Conservation (phyloP, 2,888 invertebrate genomes). For the Nowickia ferox region DNA sequence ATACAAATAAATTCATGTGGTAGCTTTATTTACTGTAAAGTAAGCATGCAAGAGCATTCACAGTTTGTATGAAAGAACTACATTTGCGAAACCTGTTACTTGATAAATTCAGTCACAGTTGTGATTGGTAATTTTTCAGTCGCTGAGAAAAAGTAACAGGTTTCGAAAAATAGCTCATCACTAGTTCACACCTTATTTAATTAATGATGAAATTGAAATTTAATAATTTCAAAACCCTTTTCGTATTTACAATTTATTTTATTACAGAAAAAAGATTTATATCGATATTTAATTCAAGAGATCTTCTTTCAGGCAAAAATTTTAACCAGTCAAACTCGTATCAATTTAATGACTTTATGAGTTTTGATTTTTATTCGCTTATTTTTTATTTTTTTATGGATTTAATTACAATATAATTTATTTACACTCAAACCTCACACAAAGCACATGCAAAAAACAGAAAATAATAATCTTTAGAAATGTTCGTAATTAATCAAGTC, state of each 20-base stretch:
- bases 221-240: neutral
- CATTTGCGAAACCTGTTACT: too few species aligned
- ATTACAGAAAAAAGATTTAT: neutral
- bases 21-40: too few species aligned
- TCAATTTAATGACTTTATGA: conserved; percentile 35
- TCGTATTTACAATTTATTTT: neutral
- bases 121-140: too few species aligned
- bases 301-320: conserved; percentile 20
- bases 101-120: too few species aligned
- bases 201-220: too few species aligned
- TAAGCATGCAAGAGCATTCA: too few species aligned
- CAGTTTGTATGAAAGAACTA: too few species aligned
- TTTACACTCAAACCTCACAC: conserved; percentile 33
- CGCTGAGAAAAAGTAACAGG: too few species aligned
- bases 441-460: conserved; percentile 7
- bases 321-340: conserved; percentile 50
- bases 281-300: neutral
- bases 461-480: conserved; percentile 6
- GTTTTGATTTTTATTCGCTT: conserved; percentile 8
- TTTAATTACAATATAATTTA: conserved; percentile 61
- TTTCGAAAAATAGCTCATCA: too few species aligned
- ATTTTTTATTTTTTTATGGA: conserved; percentile 17
- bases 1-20: too few species aligned
- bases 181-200: too few species aligned
- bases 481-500: conserved; percentile 53